Conservation (phyloP, 2,797 vertebrate species). For the Steatocranus sp. region DNA sequence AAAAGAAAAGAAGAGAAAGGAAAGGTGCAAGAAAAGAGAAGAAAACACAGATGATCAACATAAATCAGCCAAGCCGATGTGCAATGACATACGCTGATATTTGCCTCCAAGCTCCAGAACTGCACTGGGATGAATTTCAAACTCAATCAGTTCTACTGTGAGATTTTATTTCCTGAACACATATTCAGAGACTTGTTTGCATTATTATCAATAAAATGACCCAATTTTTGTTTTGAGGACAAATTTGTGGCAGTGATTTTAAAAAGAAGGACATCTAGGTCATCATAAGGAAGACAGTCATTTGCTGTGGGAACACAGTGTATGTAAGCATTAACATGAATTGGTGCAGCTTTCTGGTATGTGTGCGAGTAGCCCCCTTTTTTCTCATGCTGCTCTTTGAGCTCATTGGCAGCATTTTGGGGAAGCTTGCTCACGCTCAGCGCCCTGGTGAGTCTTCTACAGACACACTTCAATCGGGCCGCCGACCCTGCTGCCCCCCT, state of each 20-base stretch:
- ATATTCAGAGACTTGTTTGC: not conserved
- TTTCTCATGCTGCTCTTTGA: conserved; percentile 64
- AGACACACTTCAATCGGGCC: conserved; percentile 63
- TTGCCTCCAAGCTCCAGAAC: not conserved
- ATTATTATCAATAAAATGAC: not conserved
- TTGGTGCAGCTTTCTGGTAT: conserved; percentile 16
- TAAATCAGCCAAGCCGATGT: not conserved
- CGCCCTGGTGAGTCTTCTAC: conserved; percentile 53
- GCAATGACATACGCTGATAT: not conserved
- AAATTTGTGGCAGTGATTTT: not conserved
- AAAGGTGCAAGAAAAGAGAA: not conserved
- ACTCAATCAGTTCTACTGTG: not conserved
- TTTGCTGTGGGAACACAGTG: conserved; percentile 22
- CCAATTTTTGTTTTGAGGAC: not conserved
- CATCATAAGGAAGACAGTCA: not conserved
- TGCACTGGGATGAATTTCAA: not conserved
- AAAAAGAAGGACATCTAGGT: not conserved
- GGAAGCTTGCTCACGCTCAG: conserved; percentile 63
- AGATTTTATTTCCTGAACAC: not conserved
- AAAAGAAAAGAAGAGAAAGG: not conserved
- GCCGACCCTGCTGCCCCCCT: conserved; percentile 53
- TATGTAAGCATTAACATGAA: conserved; percentile 19
- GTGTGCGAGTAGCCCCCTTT: conserved; percentile 42
- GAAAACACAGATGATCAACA: not conserved
- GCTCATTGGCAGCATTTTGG: conserved; percentile 61